These are phyloP conservation scores for Rutpela maculata DNA, from an alignment of 2,888 invertebrate species.

Conservation along the genomic window DNA sequence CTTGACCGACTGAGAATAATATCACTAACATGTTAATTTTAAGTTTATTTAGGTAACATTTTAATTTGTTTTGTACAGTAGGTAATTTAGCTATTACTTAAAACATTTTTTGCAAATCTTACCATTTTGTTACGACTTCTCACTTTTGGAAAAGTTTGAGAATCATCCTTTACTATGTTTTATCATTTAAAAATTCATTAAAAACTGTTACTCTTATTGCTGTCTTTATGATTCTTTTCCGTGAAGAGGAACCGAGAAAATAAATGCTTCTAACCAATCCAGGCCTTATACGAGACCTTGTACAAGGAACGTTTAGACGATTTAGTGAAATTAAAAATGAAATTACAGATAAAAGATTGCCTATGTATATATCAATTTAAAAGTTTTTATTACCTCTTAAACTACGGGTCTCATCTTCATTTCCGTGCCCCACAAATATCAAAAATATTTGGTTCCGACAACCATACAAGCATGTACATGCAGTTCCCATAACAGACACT, in stretches of 20 bases:
- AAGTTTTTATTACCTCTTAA: too few relatives aligned
- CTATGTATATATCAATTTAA: too few relatives aligned
- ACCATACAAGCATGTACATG: too few relatives aligned
- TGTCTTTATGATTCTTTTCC: constrained; percentile 28
- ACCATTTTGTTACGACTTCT: constrained; percentile 40
- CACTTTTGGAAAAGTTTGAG: constrained; percentile 31
- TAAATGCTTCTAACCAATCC: too few relatives aligned
- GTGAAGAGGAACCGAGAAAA: background rate
- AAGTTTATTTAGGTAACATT: constrained; percentile 42
- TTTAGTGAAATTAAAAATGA: too few relatives aligned
- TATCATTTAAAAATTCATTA: constrained; percentile 41
- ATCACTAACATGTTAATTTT: constrained; percentile 44
- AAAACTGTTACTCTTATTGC: constrained; percentile 43
- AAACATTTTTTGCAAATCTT: constrained; percentile 36
- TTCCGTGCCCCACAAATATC: too few relatives aligned
- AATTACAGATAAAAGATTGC: too few relatives aligned
- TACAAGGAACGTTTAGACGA: too few relatives aligned
- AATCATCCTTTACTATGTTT: constrained; percentile 42
- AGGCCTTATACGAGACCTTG: too few relatives aligned
- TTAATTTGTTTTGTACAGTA: constrained; percentile 45
- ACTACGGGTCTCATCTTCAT: too few relatives aligned
- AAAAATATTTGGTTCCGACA: too few relatives aligned
- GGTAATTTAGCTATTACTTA: constrained; percentile 39
- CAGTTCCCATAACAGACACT: too few relatives aligned
- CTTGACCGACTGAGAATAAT: constrained; percentile 29